Evolutionary conservation across 2,113 vertebrate species (phyloP).

Genomic region (Aleadryas rufinucha): DNA sequence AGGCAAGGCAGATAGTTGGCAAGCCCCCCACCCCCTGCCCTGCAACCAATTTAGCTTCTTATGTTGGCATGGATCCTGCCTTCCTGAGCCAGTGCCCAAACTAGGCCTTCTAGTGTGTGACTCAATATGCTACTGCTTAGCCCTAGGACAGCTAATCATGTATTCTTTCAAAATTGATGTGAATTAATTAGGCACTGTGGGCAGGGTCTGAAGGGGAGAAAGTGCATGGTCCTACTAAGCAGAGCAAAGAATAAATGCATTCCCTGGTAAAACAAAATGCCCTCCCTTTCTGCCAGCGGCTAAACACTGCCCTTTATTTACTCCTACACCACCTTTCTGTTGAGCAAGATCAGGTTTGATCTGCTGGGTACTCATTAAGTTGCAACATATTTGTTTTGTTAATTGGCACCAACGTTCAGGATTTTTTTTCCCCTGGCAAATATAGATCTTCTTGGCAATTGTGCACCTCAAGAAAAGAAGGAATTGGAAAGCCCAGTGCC

Average conservation of each 20-base stretch:
- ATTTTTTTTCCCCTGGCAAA: neutral
- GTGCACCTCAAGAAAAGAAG: neutral
- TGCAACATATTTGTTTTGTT: conserved; percentile 38
- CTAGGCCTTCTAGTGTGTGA: conserved; percentile 41
- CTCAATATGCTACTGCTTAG: conserved; percentile 60
- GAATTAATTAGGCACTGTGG: conserved; percentile 45
- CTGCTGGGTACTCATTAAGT: neutral
- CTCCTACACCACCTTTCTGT: neutral
- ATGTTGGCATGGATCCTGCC: conserved; percentile 54
- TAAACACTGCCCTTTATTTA: conserved; percentile 6
- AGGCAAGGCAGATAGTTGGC: conserved; percentile 52
- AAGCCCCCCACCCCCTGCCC: conserved; percentile 38
- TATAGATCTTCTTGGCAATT: conserved; percentile 25
- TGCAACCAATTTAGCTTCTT: conserved; percentile 68
- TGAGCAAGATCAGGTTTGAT: neutral
- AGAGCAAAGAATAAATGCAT: conserved; percentile 20
- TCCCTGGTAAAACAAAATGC: conserved; percentile 23
- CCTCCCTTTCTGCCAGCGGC: neutral
- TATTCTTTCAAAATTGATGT: conserved; percentile 57
- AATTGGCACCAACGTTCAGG: conserved; percentile 26
- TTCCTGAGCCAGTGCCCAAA: conserved; percentile 60
- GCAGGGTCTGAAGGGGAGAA: conserved; percentile 36
- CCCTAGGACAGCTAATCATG: conserved; percentile 56
- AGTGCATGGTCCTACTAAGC: conserved; percentile 22
- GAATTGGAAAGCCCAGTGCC: neutral